Conservation (phyloP, 2,888 invertebrate species). For the Limnephilus auricula region DNA sequence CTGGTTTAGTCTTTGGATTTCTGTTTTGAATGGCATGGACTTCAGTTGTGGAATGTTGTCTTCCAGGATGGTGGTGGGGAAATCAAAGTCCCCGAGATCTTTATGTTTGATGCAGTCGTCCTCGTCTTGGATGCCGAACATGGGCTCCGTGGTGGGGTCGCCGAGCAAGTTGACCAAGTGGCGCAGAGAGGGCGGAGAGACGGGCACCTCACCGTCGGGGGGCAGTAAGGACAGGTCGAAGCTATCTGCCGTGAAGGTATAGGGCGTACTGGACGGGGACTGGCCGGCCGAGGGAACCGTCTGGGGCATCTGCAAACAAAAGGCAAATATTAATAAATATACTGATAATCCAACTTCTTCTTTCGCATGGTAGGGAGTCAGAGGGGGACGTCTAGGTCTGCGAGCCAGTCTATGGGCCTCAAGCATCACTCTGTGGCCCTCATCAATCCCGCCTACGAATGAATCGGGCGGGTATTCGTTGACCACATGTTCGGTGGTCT, state of each 20-base stretch:
- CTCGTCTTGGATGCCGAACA: constrained; percentile 60
- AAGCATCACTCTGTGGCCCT: no score
- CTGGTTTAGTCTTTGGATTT: constrained; percentile 69
- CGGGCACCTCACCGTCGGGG: constrained; percentile 78
- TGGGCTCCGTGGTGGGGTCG: constrained; percentile 74
- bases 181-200: constrained; percentile 77
- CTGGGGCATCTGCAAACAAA: constrained; percentile 85
- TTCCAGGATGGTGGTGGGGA: constrained; percentile 72
- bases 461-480: no score
- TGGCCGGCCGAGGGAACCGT: constrained; percentile 88
- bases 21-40: constrained; percentile 69
- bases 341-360: neutral
- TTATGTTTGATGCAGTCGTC: constrained; percentile 63
- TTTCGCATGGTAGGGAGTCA: no score
- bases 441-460: no score
- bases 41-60: constrained; percentile 71
- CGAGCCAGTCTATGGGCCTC: no score
- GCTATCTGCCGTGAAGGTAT: constrained; percentile 78
- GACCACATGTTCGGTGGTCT: no score
- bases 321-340: no score
- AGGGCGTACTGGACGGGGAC: constrained; percentile 84
- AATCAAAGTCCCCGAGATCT: constrained; percentile 73
- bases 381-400: no score
- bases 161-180: constrained; percentile 75
- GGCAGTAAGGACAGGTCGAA: constrained; percentile 87